phyloP scores from a whole-genome alignment of 23 tunicate genomes.

The Trididemnum clinides region DNA sequence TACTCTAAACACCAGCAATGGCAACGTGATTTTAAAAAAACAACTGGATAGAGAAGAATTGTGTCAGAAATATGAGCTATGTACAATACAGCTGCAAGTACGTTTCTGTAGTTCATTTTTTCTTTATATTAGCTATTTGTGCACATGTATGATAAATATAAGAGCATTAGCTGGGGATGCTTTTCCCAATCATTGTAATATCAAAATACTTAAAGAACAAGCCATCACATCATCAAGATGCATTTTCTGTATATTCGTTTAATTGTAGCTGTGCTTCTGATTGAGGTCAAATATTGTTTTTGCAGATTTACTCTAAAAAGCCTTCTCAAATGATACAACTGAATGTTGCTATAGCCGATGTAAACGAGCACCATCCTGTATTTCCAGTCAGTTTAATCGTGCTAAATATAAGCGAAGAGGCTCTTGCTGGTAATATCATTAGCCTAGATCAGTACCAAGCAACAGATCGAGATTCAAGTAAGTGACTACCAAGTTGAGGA shows the following conservation, averaged over 20 bases:
- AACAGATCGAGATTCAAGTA: constrained; percentile 55
- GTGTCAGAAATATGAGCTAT: constrained; percentile 11
- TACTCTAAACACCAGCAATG: constrained; percentile 18
- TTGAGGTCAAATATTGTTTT: not conserved
- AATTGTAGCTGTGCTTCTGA: too few relatives aligned
- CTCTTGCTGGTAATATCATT: constrained; percentile 34
- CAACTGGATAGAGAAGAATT: constrained; percentile 43
- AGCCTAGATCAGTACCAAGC: constrained; percentile 54
- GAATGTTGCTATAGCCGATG: constrained; percentile 52
- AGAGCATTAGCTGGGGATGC: too few relatives aligned
- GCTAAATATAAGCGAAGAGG: constrained; percentile 50
- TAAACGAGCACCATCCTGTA: constrained; percentile 54
- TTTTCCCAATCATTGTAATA: too few relatives aligned
- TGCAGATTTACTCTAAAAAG: not conserved
- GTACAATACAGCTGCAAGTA: constrained; percentile 37
- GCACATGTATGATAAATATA: too few relatives aligned
- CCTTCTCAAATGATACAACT: constrained; percentile 26
- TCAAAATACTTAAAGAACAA: too few relatives aligned
- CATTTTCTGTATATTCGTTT: too few relatives aligned
- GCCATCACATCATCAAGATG: too few relatives aligned
- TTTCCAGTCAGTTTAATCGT: constrained; percentile 38
- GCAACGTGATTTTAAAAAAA: not conserved
- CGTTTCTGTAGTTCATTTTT: too few relatives aligned
- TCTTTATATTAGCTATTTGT: too few relatives aligned
- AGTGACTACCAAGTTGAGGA: too few relatives aligned